Conservation (phyloP, 2,113 vertebrate species). For the Sus scrofa region DNA sequence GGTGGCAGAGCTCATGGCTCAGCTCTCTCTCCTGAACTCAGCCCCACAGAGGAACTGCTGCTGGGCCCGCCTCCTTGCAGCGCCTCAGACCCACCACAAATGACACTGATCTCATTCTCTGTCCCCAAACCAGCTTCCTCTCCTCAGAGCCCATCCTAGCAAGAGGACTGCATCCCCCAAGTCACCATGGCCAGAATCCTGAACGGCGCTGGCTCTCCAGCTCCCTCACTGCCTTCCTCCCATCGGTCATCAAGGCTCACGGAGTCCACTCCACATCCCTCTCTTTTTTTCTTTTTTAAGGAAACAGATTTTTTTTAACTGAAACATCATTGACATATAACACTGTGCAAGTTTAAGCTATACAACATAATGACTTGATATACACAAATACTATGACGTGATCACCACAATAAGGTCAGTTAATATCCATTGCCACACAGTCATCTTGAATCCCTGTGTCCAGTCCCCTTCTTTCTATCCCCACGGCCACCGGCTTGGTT, state of each 20-base stretch:
- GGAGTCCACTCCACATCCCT: too few relatives aligned
- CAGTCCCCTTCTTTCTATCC: neutral
- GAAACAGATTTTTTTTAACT: neutral
- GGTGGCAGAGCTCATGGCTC: fast-evolving
- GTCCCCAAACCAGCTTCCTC: neutral
- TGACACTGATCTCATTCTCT: neutral
- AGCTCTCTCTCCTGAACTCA: neutral
- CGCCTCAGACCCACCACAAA: fast-evolving
- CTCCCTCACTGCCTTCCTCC: neutral
- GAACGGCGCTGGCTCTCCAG: neutral
- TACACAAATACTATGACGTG: neutral
- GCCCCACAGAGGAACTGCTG: neutral
- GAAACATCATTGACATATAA: neutral
- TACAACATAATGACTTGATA: neutral
- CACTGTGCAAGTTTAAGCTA: neutral
- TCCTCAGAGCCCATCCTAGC: neutral
- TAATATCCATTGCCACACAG: neutral
- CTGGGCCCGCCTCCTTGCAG: neutral
- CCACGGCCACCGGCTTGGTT: neutral
- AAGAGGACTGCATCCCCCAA: neutral
- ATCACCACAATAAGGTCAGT: neutral
- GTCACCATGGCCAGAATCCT: neutral
- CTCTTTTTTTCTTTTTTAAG: neutral
- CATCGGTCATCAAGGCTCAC: neutral
- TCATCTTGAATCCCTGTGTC: neutral